Conservation (phyloP, 2,888 invertebrate genomes). For the Pristionchus exspectatus region DNA sequence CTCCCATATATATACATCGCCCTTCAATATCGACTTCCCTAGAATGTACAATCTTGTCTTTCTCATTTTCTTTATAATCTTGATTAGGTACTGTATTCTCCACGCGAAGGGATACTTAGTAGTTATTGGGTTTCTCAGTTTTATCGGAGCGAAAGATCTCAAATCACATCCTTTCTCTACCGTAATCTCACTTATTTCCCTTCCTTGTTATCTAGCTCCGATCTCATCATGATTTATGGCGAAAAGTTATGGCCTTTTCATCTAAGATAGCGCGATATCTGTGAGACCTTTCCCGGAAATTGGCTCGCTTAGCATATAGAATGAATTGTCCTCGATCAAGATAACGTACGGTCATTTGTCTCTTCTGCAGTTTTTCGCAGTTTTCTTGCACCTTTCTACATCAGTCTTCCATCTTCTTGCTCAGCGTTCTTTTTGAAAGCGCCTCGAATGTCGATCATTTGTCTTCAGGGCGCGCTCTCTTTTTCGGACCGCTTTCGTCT, state of each 20-base stretch:
- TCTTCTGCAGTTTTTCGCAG: not conserved
- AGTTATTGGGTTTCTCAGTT: no score
- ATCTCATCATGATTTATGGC: constrained; percentile 9
- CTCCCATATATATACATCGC: no score
- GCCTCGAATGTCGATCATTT: constrained; percentile 25
- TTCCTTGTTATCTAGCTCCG: constrained; percentile 2
- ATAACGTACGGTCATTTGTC: not conserved
- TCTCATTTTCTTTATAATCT: no score
- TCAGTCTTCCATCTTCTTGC: not conserved
- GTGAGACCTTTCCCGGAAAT: constrained; percentile 60
- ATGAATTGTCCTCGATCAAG: not conserved
- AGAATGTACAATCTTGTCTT: no score
- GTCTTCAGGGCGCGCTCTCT: not conserved
- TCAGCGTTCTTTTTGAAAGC: not conserved
- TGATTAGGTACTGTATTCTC: no score
- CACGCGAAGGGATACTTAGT: no score
- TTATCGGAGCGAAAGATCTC: no score
- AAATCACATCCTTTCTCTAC: not conserved
- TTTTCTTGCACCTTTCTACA: not conserved
- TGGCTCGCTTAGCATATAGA: constrained; percentile 58
- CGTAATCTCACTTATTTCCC: not conserved
- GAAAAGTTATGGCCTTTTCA: not conserved
- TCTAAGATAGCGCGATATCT: not conserved
- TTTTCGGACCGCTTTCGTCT: constrained; percentile 25
- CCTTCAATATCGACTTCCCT: no score